Base-by-base conservation (phyloP, 2,113 vertebrate genomes). In the Poecilia latipinna region DNA sequence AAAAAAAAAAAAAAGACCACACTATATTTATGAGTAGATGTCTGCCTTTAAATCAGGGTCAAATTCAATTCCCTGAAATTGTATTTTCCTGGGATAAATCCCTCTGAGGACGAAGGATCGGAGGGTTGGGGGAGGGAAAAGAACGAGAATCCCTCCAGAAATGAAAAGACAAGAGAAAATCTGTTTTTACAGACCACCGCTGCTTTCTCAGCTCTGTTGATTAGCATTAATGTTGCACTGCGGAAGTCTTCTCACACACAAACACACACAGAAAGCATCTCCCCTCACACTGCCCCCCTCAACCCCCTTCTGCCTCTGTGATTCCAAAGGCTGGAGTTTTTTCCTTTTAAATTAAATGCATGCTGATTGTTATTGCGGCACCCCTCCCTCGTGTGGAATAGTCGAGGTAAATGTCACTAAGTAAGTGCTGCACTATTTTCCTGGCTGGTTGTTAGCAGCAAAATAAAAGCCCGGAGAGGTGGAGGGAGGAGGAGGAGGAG, bases 331-430 rank as follows among this genome's bases (percentile, higher is more conserved):
- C 35, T 17, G 8, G 85, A 76, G 66, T 78, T 79, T 77, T 68
- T 76, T 84, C 74, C 74, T 88, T 88, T 82, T 78, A 88, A 90
- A 93, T 90, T 70, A 89, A 89, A 89, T 90, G 86, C 86, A 85
- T 84, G 82, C 85, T 89, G 86, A 91, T 91, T 92, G 89, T 92
- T 88, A 85, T 89, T 85, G 77, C 72, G 1, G 61, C 83, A 54
- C 48, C 78, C 82, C 64, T 54, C 65, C 65, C 70, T 32, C 24
- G 51, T 68, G 68, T 61, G 72, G 84, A 90, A 76, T 68, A 77
- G 79, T 86, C 70, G 19, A 88, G 85, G 88, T 92, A 90, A 91
- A 92, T 91, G 89, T 90, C 90, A 92, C 85, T 84, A 82, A 90
- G 83, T 84, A 87, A 83, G 85, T 90, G 85, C 72, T 51, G 26